Conservation (phyloP, 2,113 vertebrate genomes). For the Odontophorus gujanensis region DNA sequence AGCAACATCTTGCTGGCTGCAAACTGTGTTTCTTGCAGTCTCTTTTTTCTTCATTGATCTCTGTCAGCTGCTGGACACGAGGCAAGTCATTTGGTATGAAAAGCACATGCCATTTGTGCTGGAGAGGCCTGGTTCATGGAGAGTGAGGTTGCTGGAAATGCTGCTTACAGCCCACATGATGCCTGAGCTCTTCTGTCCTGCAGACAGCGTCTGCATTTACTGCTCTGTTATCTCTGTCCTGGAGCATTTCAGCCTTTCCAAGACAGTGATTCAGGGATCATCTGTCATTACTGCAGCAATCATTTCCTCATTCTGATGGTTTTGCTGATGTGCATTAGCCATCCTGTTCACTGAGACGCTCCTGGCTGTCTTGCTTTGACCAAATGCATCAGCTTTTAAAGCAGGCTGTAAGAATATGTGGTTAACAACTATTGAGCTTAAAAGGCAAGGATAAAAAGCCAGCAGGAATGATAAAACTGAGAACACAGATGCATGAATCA, state of each 20-base stretch:
- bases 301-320: neutral
- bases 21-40: neutral
- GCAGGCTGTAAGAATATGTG: neutral
- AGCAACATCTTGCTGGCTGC: neutral
- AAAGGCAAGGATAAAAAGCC: neutral
- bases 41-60: neutral
- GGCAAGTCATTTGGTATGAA: constrained; percentile 1
- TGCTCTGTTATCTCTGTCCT: neutral
- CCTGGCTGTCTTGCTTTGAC: neutral
- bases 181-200: neutral
- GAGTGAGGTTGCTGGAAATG: neutral
- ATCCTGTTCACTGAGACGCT: neutral
- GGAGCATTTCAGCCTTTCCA: neutral
- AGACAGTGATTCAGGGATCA: neutral
- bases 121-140: neutral
- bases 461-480: neutral
- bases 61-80: constrained; percentile 7
- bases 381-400: neutral
- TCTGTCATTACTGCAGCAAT: neutral
- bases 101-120: neutral
- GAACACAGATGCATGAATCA: neutral
- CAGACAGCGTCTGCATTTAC: neutral
- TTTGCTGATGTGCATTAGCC: neutral
- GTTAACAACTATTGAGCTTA: neutral
- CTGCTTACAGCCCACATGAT: neutral